Percentiles rank a stretch among this genome's conserved stretches.
These are phyloP conservation scores for Dipodomys ordii DNA, from an alignment of 2,113 vertebrate species.

Conservation along the genomic window DNA sequence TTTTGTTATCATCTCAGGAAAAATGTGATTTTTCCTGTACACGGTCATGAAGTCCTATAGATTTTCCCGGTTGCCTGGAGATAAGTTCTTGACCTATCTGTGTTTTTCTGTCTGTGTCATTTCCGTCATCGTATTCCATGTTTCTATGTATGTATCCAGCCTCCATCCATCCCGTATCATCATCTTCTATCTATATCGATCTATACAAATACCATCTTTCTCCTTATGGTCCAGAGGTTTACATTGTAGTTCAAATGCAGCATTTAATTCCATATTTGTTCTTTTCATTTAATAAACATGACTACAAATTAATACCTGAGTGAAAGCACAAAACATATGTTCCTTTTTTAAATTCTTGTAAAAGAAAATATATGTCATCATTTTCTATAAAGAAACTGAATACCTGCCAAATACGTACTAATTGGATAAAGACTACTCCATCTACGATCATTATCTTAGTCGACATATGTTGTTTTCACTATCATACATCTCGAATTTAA, in stretches of 20 bases:
- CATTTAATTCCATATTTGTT: not conserved
- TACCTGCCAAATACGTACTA: not conserved
- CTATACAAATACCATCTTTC: not conserved
- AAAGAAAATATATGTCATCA: no score
- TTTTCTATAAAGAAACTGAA: not conserved
- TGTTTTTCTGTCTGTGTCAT: not conserved
- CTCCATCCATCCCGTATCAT: not conserved
- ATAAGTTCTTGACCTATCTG: not conserved
- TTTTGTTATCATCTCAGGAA: not conserved
- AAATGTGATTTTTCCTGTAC: not conserved
- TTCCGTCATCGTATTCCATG: not conserved
- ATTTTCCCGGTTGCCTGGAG: not conserved
- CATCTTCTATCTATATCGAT: no score
- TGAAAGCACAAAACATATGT: no score
- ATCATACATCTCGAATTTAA: not conserved
- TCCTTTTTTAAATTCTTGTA: no score
- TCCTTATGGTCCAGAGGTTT: not conserved
- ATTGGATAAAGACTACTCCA: slow-evolving; percentile 43
- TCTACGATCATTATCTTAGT: not conserved
- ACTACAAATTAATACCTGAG: not conserved
- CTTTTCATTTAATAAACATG: not conserved
- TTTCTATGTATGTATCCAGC: not conserved
- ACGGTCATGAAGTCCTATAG: not conserved
- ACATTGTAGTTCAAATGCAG: not conserved
- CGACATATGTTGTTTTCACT: slow-evolving; percentile 33